A percentile compares a stretch with the other conserved stretches of the same genome.
These are phyloP conservation scores for Smithornis capensis DNA, from an alignment of 2,113 vertebrate genomes.

Conservation along the genomic window DNA sequence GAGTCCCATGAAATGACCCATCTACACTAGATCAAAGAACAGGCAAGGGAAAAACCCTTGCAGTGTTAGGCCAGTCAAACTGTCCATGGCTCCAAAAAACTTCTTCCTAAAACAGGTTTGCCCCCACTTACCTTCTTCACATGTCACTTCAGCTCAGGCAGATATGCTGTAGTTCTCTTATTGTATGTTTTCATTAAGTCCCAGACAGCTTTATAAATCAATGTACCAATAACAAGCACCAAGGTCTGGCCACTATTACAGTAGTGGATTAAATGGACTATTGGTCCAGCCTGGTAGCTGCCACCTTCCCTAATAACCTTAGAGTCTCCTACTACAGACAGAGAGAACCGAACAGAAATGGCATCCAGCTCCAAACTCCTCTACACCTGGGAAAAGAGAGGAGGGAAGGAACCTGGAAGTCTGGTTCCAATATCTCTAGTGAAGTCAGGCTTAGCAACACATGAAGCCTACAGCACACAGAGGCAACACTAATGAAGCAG, in stretches of 20 bases:
- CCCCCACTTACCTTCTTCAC: background rate
- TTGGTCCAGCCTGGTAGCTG: background rate
- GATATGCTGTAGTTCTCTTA: background rate
- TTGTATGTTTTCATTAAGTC: background rate
- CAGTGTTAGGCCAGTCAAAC: background rate
- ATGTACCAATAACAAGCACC: background rate
- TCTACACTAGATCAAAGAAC: background rate
- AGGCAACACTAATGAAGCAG: background rate
- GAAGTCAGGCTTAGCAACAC: background rate
- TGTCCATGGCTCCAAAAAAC: background rate
- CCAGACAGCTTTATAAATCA: background rate
- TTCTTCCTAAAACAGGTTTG: background rate
- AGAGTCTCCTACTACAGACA: background rate
- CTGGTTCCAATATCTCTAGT: background rate
- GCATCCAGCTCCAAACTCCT: background rate
- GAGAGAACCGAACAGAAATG: background rate
- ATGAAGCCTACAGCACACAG: rapidly evolving
- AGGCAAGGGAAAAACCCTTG: background rate
- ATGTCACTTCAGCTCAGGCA: background rate
- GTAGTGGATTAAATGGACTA: background rate
- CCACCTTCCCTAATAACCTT: background rate
- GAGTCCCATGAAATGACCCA: background rate
- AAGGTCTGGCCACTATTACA: background rate
- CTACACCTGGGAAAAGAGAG: background rate
- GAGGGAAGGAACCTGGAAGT: background rate